Percentiles rank a stretch among this genome's conserved stretches.
Conservation (phyloP, 2,888 invertebrate species). For the Drosophila multiciliata region DNA sequence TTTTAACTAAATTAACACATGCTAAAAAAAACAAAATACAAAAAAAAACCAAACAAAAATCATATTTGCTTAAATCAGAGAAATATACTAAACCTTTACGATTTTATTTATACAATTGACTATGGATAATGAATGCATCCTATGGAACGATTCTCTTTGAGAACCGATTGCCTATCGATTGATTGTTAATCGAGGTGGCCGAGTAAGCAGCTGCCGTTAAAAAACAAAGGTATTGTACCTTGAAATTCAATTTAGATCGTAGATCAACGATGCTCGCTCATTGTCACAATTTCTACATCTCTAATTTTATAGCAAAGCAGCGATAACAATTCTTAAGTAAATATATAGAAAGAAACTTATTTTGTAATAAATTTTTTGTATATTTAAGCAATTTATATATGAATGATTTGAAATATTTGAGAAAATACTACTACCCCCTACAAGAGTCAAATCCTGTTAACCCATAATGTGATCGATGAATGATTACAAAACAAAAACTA, state of each 20-base stretch:
- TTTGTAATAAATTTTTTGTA: conserved; percentile 66
- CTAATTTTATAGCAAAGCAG: conserved; percentile 52
- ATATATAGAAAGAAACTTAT: conserved; percentile 57
- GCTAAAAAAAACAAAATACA: conserved; percentile 34
- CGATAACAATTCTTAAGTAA: conserved; percentile 50
- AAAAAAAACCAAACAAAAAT: conserved; percentile 28
- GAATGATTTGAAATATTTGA: conserved; percentile 38
- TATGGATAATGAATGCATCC: conserved; percentile 39
- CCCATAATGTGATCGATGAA: conserved; percentile 11
- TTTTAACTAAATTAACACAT: conserved; percentile 75
- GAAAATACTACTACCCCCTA: conserved; percentile 12
- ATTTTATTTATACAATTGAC: conserved; percentile 59
- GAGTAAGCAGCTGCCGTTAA: conserved; percentile 7
- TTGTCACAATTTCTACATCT: conserved; percentile 51
- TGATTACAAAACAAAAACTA: conserved; percentile 26
- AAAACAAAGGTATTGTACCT: conserved; percentile 55
- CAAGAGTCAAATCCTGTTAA: conserved; percentile 17
- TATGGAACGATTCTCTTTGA: conserved; percentile 28
- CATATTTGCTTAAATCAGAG: conserved; percentile 37
- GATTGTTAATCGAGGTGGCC: conserved; percentile 12
- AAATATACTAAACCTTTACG: conserved; percentile 55
- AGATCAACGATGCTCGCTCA: conserved; percentile 40
- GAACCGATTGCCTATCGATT: conserved; percentile 16
- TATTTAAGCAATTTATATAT: conserved; percentile 59
- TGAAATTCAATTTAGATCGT: conserved; percentile 41